Conservation (phyloP, 1,140 invertebrate genomes). For the Saccostrea glomerata region DNA sequence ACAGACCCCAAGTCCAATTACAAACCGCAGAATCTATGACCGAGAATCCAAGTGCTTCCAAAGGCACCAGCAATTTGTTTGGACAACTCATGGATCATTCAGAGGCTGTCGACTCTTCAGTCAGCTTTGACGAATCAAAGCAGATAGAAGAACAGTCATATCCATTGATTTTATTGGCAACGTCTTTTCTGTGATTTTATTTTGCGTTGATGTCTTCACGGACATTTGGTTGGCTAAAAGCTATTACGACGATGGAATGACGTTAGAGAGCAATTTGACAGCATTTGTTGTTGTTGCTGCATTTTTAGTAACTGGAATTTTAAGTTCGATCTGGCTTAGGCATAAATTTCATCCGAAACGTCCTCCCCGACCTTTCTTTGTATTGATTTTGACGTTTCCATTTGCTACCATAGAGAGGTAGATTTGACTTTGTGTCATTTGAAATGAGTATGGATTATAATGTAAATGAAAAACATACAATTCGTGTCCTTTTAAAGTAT, state of each 20-base stretch:
- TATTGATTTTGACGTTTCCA: constrained; percentile 65
- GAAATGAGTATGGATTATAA: too few species aligned
- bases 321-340: constrained; percentile 64
- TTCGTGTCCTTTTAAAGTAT: too few species aligned
- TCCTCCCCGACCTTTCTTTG: constrained; percentile 18
- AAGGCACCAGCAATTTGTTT: neutral
- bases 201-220: constrained; percentile 59
- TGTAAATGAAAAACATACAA: too few species aligned
- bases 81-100: too few species aligned
- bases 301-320: constrained; percentile 62
- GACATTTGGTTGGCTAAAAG: constrained; percentile 64
- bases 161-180: constrained; percentile 18
- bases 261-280: constrained; percentile 57
- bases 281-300: constrained; percentile 59
- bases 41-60: neutral
- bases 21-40: neutral
- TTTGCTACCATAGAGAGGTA: constrained; percentile 56
- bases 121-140: neutral
- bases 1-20: neutral
- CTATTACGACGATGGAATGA: constrained; percentile 58
- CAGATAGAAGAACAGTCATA: neutral
- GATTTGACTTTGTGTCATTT: constrained; percentile 34
- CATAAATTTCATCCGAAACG: constrained; percentile 46
- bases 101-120: neutral
- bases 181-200: neutral